Percentiles rank a stretch among this genome's conserved stretches.
phyloP scores from a whole-genome alignment of 2,797 vertebrate species.

The Gouania willdenowi region DNA sequence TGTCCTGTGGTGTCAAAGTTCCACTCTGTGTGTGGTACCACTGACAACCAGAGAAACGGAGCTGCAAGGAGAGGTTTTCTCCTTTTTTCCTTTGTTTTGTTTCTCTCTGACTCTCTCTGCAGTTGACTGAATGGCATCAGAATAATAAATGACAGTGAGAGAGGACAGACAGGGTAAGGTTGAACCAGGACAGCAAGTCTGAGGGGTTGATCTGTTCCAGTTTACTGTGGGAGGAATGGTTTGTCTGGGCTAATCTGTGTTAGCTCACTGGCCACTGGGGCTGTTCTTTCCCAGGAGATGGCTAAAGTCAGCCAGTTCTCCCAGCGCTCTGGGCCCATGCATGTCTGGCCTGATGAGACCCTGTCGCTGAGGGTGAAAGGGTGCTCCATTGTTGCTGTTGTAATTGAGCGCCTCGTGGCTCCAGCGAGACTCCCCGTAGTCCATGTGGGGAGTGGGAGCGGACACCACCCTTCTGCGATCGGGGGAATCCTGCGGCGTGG shows the following conservation, averaged over 20 bases:
- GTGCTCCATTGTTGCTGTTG: constrained; percentile 77
- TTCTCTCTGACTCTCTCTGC: constrained; percentile 50
- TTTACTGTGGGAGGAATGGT: constrained; percentile 52
- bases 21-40: constrained; percentile 27
- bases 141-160: constrained; percentile 70
- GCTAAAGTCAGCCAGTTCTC: constrained; percentile 82
- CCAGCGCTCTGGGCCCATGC: constrained; percentile 70
- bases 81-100: constrained; percentile 30
- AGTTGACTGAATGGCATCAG: constrained; percentile 59
- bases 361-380: constrained; percentile 69
- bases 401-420: constrained; percentile 85
- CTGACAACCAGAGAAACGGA: constrained; percentile 31
- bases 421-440: constrained; percentile 82
- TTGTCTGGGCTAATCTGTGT: constrained; percentile 22
- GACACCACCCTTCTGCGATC: constrained; percentile 89
- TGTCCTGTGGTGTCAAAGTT: constrained; percentile 36
- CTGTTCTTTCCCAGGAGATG: constrained; percentile 82
- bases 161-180: constrained; percentile 62
- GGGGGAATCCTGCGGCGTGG: constrained; percentile 85
- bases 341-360: constrained; percentile 68
- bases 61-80: constrained; percentile 19
- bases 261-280: constrained; percentile 77
- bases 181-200: constrained; percentile 48
- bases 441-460: constrained; percentile 83
- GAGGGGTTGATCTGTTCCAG: constrained; percentile 58